These are phyloP conservation scores for mouse (Mus musculus) DNA, from an alignment of 2,113 vertebrate genomes.

Conservation along the genomic window GRCm39 chr5:8931001-8931500, in stretches of 20 bases:
- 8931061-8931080: too few relatives aligned
- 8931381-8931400: not conserved
- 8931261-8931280: not conserved
- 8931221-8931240: not conserved
- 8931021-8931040: too few relatives aligned
- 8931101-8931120: not conserved
- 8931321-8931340: not conserved
- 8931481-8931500: not conserved
- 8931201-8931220: not conserved
- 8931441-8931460: not conserved
- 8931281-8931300: too few relatives aligned
- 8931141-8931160: not conserved
- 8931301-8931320: not conserved
- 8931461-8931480: not conserved
- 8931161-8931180: not conserved
- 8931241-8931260: not conserved
- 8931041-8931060: too few relatives aligned
- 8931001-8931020: too few relatives aligned
- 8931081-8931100: too few relatives aligned
- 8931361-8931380: not conserved
- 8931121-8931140: not conserved
- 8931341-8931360: not conserved
- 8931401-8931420: not conserved
- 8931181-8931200: not conserved
- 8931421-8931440: not conserved